Conservation (phyloP, 1,140 invertebrate genomes). For the Drosophila novamexicana region DNA sequence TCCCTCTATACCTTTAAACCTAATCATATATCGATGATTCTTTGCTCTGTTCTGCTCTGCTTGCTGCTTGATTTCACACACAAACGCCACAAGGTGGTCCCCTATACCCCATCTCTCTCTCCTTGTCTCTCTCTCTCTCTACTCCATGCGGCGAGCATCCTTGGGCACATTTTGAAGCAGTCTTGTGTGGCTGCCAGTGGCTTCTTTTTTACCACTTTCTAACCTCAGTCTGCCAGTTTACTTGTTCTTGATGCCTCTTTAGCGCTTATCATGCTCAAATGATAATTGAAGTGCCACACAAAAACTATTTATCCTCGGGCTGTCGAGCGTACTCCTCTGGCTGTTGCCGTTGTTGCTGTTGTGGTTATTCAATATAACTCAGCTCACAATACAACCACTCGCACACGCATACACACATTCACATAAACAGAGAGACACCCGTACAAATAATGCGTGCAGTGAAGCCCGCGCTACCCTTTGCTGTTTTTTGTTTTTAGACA, state of each 20-base stretch:
- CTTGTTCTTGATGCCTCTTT: constrained; percentile 68
- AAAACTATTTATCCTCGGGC: constrained; percentile 81
- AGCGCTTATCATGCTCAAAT: constrained; percentile 83
- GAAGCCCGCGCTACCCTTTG: constrained; percentile 63
- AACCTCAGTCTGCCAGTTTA: constrained; percentile 51
- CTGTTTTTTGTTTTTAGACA: constrained; percentile 53
- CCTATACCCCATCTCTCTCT: not conserved
- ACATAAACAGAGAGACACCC: constrained; percentile 24
- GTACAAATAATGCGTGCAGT: constrained; percentile 60
- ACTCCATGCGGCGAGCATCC: constrained; percentile 10
- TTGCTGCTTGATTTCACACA: constrained; percentile 53
- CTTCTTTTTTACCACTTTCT: constrained; percentile 58
- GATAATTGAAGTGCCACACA: constrained; percentile 80
- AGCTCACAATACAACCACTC: constrained; percentile 41
- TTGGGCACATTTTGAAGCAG: constrained; percentile 48
- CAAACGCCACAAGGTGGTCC: constrained; percentile 62
- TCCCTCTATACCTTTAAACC: constrained; percentile 31
- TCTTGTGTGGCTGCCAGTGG: constrained; percentile 61
- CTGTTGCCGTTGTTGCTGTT: constrained; percentile 51
- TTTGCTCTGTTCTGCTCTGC: constrained; percentile 4
- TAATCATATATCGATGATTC: constrained; percentile 16
- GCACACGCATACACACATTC: constrained; percentile 28
- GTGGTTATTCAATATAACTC: constrained; percentile 81
- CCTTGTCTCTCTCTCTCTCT: not conserved
- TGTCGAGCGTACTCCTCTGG: constrained; percentile 58